Conservation (phyloP, 2,888 invertebrate genomes). For the Drosophila heteroneura region DNA sequence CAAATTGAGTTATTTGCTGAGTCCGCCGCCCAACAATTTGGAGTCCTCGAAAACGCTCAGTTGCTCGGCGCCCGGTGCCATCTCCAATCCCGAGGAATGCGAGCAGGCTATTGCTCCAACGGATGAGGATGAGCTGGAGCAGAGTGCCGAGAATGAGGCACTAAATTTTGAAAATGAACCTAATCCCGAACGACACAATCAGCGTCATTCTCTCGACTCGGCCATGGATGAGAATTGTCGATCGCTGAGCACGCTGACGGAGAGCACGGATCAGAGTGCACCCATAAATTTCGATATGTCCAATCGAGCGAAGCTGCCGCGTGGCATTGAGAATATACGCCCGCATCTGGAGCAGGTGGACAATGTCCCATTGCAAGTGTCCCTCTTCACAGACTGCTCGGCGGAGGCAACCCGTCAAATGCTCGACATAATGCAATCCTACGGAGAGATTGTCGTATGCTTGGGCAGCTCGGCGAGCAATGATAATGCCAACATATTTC, state of each 20-base stretch:
- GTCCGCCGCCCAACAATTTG: constrained; percentile 86
- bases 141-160: constrained; percentile 51
- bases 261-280: constrained; percentile 95
- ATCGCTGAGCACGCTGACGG: constrained; percentile 93
- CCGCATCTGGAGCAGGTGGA: constrained; percentile 98
- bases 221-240: constrained; percentile 89
- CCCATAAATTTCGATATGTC: constrained; percentile 97
- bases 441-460: constrained; percentile 97
- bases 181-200: constrained; percentile 56
- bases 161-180: constrained; percentile 39
- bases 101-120: constrained; percentile 47
- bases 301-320: constrained; percentile 96
- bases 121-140: constrained; percentile 40
- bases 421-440: constrained; percentile 97
- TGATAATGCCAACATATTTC: constrained; percentile 95
- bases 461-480: constrained; percentile 95
- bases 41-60: constrained; percentile 91
- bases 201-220: constrained; percentile 87
- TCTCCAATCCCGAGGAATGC: constrained; percentile 86
- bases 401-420: constrained; percentile 96
- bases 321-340: constrained; percentile 98
- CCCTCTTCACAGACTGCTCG: constrained; percentile 98
- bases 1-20: constrained; percentile 82
- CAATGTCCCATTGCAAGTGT: constrained; percentile 98
- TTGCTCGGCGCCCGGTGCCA: constrained; percentile 94